Evolutionary conservation across 2,113 vertebrate genomes (phyloP).

Genomic region (Reinhardtius hippoglossoides): DNA sequence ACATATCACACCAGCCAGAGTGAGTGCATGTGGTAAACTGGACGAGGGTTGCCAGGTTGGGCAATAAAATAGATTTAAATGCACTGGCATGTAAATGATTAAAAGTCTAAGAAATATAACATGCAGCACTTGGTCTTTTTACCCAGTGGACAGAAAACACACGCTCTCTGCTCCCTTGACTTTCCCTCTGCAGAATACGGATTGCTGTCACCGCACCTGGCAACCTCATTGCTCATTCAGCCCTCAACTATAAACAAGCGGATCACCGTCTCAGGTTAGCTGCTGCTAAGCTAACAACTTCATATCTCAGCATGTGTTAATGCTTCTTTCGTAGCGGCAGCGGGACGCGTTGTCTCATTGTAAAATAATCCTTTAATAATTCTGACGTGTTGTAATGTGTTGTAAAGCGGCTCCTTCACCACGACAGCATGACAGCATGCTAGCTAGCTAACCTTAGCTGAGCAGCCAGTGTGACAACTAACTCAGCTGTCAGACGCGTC

Average conservation of each 20-base stretch:
- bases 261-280: slow-evolving; percentile 23
- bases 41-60: slow-evolving; percentile 17
- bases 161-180: not conserved
- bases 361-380: not conserved
- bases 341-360: not conserved
- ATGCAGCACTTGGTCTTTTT: not conserved
- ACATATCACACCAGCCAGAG: not conserved
- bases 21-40: not conserved
- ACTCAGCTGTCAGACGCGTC: not conserved
- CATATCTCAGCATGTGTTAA: slow-evolving; percentile 32
- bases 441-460: slow-evolving; percentile 31
- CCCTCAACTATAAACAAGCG: slow-evolving; percentile 49
- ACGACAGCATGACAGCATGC: not conserved
- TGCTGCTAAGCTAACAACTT: slow-evolving; percentile 30
- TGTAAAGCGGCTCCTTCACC: slow-evolving; percentile 5
- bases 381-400: not conserved
- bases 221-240: slow-evolving; percentile 46
- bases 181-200: slow-evolving; percentile 24
- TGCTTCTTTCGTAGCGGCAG: not conserved
- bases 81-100: not conserved
- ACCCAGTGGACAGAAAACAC: not conserved
- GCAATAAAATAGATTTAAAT: not conserved
- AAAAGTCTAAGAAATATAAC: not conserved
- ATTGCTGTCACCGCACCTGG: slow-evolving; percentile 39
- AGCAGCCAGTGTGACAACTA: slow-evolving; percentile 2